Percentiles rank a stretch among this genome's conserved stretches.
Evolutionary conservation across 2,888 invertebrate genomes (phyloP).

Genomic region (Drepana falcataria): DNA sequence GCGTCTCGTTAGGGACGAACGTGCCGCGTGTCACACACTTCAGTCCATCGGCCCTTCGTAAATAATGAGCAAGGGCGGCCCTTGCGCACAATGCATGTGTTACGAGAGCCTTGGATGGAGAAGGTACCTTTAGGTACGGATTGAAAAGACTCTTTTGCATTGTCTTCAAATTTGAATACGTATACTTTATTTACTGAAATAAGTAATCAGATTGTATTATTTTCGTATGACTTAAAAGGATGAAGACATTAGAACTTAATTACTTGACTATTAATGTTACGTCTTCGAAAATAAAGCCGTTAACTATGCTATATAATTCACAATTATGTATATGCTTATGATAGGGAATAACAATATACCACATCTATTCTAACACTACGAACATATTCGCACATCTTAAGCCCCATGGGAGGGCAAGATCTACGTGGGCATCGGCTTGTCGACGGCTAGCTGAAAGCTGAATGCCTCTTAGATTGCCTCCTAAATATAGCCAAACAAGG

Average conservation of each 20-base stretch:
- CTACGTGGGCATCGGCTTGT: slow-evolving; percentile 58
- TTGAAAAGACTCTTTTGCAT: neutral
- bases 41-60: slow-evolving; percentile 75
- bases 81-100: slow-evolving; percentile 38
- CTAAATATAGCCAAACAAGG: slow-evolving; percentile 72
- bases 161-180: neutral
- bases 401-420: slow-evolving; percentile 61
- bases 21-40: slow-evolving; percentile 76
- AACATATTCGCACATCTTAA: slow-evolving; percentile 29
- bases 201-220: too few relatives aligned
- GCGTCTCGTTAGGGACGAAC: slow-evolving; percentile 77
- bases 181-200: neutral
- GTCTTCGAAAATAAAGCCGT: too few relatives aligned
- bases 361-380: slow-evolving; percentile 24
- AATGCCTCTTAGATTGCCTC: slow-evolving; percentile 74
- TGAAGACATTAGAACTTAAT: too few relatives aligned
- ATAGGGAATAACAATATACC: slow-evolving; percentile 17
- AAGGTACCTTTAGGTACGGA: slow-evolving; percentile 20
- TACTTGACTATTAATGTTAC: too few relatives aligned
- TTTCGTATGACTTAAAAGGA: too few relatives aligned
- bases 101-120: slow-evolving; percentile 31
- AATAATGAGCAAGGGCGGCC: slow-evolving; percentile 73
- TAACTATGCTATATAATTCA: too few relatives aligned
- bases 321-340: too few relatives aligned
- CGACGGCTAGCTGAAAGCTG: slow-evolving; percentile 50